Base-by-base conservation (phyloP, 2,113 vertebrate species). In the Monopterus albus region DNA sequence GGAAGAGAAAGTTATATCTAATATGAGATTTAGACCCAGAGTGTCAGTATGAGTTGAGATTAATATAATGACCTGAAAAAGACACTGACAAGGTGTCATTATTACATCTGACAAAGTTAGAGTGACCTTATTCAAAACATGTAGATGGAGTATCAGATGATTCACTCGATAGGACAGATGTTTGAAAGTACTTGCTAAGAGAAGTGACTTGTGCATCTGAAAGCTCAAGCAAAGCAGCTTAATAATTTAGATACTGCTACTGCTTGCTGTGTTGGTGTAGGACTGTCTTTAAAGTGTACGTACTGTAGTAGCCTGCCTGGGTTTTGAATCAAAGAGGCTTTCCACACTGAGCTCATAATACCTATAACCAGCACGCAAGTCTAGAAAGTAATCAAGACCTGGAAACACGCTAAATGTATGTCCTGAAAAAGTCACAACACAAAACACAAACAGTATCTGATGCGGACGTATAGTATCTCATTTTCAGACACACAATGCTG, bases 101-200 rank as follows among this genome's bases (percentile, higher is more conserved):
- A 29, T 47, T 28, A 6, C 23, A 45, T 18, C 55, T 63, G 63
- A 80, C 72, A 62, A 47, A n/a, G n/a, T n/a, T n/a, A n/a, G n/a
- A 57, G 40, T 67, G 52, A 63, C 57, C 69, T 75, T 31, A 33
- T 67, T 71, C 60, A 45, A 17, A 75, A 29, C 43, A 69, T 38
- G 33, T 38, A 20, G 53, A 21, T 53, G 72, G 70, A n/a, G 53
- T 17, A 33, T 60, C 23, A 36, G 31, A 59, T 28, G 31, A 43
- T 15, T 43, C 5, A 42, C 13, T n/a, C n/a, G n/a, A n/a, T n/a
- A n/a, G 15, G 20, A 79, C 29, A n/a, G n/a, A 9, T 52, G 39
- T 15, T 29, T 68, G 20, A n/a, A 60, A 55, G 57, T 7, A 20
- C 20, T 23, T 20, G 15, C 25, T 23, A 7, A 33, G 11, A 43